Evolutionary conservation across 2,888 invertebrate species (phyloP).

Genomic region (Amaurobius ferox): DNA sequence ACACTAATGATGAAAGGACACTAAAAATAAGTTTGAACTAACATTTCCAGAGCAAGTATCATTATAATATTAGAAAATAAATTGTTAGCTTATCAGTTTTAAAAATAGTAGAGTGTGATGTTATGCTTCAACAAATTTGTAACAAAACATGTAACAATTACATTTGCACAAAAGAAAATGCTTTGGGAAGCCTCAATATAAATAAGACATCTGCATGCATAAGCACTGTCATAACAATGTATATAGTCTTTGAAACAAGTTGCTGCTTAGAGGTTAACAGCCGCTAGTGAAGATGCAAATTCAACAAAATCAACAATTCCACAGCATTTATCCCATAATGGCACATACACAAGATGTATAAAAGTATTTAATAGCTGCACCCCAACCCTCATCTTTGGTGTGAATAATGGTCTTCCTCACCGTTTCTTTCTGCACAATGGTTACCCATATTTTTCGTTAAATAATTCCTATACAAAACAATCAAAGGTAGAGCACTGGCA

Average conservation of each 20-base stretch:
- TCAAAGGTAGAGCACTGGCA: background rate
- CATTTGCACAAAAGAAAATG: too few relatives aligned
- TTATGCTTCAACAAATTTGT: too few relatives aligned
- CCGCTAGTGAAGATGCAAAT: background rate
- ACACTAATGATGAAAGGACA: too few relatives aligned
- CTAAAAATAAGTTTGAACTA: too few relatives aligned
- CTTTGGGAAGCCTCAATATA: too few relatives aligned
- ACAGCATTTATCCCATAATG: background rate
- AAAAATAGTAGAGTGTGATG: too few relatives aligned
- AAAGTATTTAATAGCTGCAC: background rate
- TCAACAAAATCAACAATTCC: constrained; percentile 15
- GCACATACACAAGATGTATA: constrained; percentile 14
- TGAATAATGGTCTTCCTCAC: background rate
- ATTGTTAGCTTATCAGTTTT: too few relatives aligned
- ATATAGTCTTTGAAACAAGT: background rate
- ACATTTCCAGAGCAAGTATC: too few relatives aligned
- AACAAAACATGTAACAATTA: too few relatives aligned
- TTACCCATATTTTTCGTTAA: background rate
- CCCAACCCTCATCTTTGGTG: constrained; percentile 17
- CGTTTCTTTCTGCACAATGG: constrained; percentile 1
- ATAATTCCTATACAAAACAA: background rate
- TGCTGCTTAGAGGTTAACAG: background rate
- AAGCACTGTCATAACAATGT: background rate
- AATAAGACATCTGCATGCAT: too few relatives aligned
- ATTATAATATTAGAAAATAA: too few relatives aligned